A percentile compares a stretch with the other conserved stretches of the same genome.
Evolutionary conservation across 2,888 invertebrate species (phyloP).

Genomic region (Apeira syringaria): DNA sequence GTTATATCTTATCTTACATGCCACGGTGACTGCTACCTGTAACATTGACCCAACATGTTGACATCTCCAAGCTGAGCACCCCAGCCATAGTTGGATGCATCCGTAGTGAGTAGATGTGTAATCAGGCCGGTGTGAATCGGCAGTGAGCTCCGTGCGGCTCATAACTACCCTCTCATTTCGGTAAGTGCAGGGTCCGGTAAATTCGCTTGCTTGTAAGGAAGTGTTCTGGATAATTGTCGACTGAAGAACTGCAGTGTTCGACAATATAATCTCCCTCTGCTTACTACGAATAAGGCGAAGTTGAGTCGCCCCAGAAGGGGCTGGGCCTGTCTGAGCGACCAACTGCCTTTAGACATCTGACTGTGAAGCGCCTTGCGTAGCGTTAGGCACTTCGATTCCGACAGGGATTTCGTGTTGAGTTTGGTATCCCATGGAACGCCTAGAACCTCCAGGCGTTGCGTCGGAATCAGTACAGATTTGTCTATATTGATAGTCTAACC

Average conservation of each 20-base stretch:
- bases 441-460: background rate
- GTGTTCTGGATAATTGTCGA: too few species aligned
- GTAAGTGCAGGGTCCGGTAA: too few species aligned
- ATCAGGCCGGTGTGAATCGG: too few species aligned
- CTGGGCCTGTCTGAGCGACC: background rate
- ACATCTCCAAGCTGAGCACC: too few species aligned
- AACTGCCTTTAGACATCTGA: background rate
- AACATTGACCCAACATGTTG: too few species aligned
- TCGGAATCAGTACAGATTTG: background rate
- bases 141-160: too few species aligned
- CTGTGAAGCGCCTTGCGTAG: background rate
- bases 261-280: too few species aligned
- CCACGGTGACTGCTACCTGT: background rate
- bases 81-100: too few species aligned
- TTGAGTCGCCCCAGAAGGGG: background rate
- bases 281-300: background rate
- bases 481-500: background rate
- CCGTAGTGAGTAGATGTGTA: too few species aligned
- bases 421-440: background rate
- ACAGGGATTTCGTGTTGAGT: background rate
- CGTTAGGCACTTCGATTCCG: background rate
- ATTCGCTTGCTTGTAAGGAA: too few species aligned
- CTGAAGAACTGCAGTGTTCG: too few species aligned
- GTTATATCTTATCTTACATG: background rate
- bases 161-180: too few species aligned